These are phyloP conservation scores for Aurelia sp. DNA, from an alignment of 30 jellyfish, hydroid and myxozoan genomes.

Conservation along the genomic window DNA sequence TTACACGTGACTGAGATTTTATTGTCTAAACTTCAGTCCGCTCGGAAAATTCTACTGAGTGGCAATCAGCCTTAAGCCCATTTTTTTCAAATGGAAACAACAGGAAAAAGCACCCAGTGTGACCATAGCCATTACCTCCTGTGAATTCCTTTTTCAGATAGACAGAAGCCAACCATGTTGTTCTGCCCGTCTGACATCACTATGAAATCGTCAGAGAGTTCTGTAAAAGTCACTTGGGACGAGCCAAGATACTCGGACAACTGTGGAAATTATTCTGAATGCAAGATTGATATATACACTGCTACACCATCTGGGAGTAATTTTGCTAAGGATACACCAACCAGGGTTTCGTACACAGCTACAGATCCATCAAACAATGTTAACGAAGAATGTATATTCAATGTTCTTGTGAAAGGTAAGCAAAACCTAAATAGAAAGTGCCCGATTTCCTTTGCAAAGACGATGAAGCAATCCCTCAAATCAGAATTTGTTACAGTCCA, in stretches of 20 bases:
- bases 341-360: constrained; percentile 66
- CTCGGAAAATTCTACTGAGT: no score
- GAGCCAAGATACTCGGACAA: constrained; percentile 80
- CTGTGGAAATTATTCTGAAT: constrained; percentile 82
- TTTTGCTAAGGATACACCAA: constrained; percentile 10
- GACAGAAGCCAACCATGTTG: constrained; percentile 63
- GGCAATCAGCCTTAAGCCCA: no score
- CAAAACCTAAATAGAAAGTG: no score
- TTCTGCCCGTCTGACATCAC: constrained; percentile 70
- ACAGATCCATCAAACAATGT: constrained; percentile 83
- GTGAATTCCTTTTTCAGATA: constrained; percentile 30
- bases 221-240: constrained; percentile 56
- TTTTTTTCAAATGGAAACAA: no score
- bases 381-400: constrained; percentile 82
- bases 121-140: no score
- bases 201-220: constrained; percentile 42
- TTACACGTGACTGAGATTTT: no score
- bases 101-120: no score
- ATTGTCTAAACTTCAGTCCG: no score
- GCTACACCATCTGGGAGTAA: constrained; percentile 33
- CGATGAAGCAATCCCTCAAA: no score
- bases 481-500: no score
- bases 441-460: no score
- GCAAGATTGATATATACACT: constrained; percentile 47
- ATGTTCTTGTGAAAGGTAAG: constrained; percentile 75